A percentile compares a stretch with the other conserved stretches of the same genome.
These are phyloP conservation scores for Xerus inauris DNA, from an alignment of 2,113 vertebrate species.

Conservation along the genomic window DNA sequence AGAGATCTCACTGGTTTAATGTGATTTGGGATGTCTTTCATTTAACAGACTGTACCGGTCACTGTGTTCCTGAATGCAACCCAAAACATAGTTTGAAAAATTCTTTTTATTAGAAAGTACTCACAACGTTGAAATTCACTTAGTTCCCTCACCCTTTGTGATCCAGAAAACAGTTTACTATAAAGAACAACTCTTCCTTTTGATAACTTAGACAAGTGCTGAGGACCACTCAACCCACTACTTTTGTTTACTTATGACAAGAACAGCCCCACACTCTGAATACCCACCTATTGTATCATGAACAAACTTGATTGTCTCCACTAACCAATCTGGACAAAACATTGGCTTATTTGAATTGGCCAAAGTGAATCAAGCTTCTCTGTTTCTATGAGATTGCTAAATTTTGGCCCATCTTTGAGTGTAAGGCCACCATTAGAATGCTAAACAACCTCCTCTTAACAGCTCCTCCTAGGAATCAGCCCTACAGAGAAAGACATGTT, in stretches of 20 bases:
- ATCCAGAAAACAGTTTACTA: not conserved
- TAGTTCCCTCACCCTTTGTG: not conserved
- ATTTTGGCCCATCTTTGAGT: not conserved
- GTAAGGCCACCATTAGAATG: not conserved
- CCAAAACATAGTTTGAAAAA: constrained; percentile 3
- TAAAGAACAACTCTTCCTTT: not conserved
- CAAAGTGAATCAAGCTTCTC: not conserved
- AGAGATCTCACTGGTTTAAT: not conserved
- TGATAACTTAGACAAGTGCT: not conserved
- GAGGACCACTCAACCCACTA: too few species aligned
- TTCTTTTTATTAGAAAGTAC: not conserved
- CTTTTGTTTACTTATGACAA: not conserved
- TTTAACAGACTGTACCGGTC: not conserved
- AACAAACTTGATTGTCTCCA: not conserved
- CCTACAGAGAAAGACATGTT: not conserved
- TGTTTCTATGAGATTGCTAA: not conserved
- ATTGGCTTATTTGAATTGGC: not conserved
- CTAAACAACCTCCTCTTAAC: not conserved
- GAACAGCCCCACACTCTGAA: not conserved
- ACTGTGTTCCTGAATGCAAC: not conserved
- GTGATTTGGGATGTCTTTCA: not conserved
- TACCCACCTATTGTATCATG: not conserved
- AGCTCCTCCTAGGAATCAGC: not conserved
- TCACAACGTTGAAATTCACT: not conserved
- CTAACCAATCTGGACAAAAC: not conserved